phyloP scores from a whole-genome alignment of 2,797 vertebrate genomes.

The Manis pentadactyla region DNA sequence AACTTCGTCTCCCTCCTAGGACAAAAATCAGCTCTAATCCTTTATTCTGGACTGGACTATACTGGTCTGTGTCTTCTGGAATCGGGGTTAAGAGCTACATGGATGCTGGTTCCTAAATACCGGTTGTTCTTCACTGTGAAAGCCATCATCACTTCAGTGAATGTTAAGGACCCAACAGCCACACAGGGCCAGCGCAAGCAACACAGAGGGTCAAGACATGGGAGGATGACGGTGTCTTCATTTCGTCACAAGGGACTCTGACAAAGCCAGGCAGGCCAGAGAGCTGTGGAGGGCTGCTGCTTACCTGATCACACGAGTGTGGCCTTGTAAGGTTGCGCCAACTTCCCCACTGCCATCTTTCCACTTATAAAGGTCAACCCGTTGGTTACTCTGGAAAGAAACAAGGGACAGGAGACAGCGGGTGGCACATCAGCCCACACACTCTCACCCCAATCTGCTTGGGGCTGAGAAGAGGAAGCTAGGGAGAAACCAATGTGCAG shows the following conservation, averaged over 20 bases:
- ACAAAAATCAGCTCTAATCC: conserved; percentile 16
- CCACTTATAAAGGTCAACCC: conserved; percentile 97
- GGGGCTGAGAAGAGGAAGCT: background rate
- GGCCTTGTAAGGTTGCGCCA: conserved; percentile 95
- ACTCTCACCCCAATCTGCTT: background rate
- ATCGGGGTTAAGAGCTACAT: conserved; percentile 37
- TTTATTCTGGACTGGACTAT: conserved; percentile 17
- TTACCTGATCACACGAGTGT: conserved; percentile 98
- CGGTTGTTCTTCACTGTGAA: background rate
- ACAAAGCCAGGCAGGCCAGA: background rate
- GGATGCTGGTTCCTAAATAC: conserved; percentile 11
- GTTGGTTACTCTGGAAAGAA: conserved; percentile 94
- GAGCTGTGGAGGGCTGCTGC: background rate
- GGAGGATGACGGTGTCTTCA: background rate
- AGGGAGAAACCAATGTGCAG: background rate
- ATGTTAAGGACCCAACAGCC: background rate
- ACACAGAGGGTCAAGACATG: background rate
- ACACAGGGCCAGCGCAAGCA: rapidly evolving
- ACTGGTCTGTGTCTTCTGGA: background rate
- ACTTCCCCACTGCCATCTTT: conserved; percentile 94
- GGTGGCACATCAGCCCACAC: background rate
- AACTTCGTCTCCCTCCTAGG: background rate
- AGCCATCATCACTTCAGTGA: background rate
- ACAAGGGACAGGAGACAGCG: conserved; percentile 45
- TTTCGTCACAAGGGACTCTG: background rate